These are phyloP conservation scores for Emys orbicularis DNA, from an alignment of 2,797 vertebrate genomes.

Conservation along the genomic window DNA sequence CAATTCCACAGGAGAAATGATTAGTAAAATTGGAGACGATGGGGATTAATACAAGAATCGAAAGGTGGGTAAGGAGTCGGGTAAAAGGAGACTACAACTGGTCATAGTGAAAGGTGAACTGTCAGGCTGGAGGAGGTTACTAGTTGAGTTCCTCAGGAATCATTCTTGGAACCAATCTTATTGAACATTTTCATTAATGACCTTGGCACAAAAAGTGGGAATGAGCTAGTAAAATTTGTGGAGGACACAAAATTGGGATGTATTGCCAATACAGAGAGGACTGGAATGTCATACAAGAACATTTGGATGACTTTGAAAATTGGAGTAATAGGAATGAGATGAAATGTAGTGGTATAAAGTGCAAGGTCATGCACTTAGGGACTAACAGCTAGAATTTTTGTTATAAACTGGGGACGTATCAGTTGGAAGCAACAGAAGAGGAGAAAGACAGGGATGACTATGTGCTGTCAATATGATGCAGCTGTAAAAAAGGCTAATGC, in stretches of 20 bases:
- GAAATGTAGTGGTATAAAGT: background rate
- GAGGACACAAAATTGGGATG: background rate
- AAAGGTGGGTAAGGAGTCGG: background rate
- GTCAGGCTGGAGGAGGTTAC: background rate
- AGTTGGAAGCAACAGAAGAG: too few relatives aligned
- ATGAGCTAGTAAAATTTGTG: background rate
- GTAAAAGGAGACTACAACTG: background rate
- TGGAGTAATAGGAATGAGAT: background rate
- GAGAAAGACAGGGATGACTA: too few relatives aligned
- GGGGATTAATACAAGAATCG: background rate
- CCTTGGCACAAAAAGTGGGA: background rate
- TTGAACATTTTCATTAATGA: background rate
- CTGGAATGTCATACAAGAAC: background rate
- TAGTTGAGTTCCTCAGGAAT: background rate
- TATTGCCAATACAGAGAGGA: background rate
- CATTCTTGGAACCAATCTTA: background rate
- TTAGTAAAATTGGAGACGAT: background rate
- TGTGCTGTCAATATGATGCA: too few relatives aligned
- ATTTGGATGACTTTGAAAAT: background rate
- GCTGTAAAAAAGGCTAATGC: too few relatives aligned
- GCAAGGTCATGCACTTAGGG: background rate
- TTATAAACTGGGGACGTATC: too few relatives aligned
- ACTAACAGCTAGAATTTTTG: background rate
- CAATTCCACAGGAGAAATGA: background rate
- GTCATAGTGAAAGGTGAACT: background rate